Conservation (phyloP, 2,113 vertebrate genomes). For the Percopsis transmontana region DNA sequence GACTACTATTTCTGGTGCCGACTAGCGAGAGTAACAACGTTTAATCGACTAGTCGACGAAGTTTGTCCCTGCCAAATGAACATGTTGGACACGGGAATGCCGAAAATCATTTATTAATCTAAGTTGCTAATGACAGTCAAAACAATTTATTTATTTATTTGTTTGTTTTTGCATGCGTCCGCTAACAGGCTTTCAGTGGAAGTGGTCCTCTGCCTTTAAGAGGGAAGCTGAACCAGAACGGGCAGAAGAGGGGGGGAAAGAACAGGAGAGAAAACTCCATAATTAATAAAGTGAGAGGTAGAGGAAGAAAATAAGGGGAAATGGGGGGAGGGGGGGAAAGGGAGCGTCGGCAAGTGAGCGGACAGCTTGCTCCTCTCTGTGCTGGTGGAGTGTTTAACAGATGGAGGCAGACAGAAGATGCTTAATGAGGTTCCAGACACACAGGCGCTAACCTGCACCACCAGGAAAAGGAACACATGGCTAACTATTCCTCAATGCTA, state of each 20-base stretch:
- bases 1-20: too few species aligned
- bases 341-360: slow-evolving; percentile 31
- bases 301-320: slow-evolving; percentile 2
- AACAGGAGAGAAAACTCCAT: not conserved
- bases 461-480: slow-evolving; percentile 75
- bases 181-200: too few species aligned
- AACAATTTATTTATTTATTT: too few species aligned
- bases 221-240: not conserved
- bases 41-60: too few species aligned
- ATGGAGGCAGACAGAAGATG: slow-evolving; percentile 75
- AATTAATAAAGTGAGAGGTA: slow-evolving; percentile 19
- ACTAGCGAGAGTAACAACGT: too few species aligned
- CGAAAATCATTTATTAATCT: too few species aligned
- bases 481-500: slow-evolving; percentile 69
- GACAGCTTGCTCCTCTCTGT: slow-evolving; percentile 51
- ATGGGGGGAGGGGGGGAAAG: slow-evolving; percentile 4
- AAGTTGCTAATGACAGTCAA: too few species aligned
- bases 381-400: slow-evolving; percentile 73
- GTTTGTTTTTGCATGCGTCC: too few species aligned
- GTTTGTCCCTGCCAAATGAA: too few species aligned
- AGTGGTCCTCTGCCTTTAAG: too few species aligned
- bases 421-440: slow-evolving; percentile 76
- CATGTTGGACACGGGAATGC: too few species aligned
- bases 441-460: slow-evolving; percentile 67
- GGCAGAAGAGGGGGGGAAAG: not conserved